These are phyloP conservation scores for Argyresthia albistria DNA, from an alignment of 2,888 invertebrate genomes.

Conservation along the genomic window DNA sequence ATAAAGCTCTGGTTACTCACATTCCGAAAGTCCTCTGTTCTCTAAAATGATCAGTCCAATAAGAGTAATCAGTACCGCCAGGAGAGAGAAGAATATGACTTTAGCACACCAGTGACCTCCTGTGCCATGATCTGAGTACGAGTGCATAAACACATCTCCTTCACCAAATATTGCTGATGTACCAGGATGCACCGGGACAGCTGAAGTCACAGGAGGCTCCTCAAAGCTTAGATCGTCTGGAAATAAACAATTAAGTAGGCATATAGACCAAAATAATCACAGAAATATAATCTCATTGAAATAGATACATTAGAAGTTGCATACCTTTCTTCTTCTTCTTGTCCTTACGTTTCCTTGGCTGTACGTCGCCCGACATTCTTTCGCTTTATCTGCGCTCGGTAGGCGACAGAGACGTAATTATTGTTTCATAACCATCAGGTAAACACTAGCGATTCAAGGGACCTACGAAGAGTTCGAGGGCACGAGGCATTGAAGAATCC, in stretches of 20 bases:
- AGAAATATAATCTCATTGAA: no score
- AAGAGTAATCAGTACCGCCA: slow-evolving; percentile 79
- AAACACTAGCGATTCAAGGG: slow-evolving; percentile 50
- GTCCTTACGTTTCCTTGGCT: slow-evolving; percentile 89
- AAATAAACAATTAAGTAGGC: background rate
- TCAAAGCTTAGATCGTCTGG: background rate
- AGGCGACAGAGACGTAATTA: slow-evolving; percentile 52
- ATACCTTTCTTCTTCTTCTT: slow-evolving; percentile 87
- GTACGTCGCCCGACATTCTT: slow-evolving; percentile 89
- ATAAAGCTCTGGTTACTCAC: slow-evolving; percentile 65
- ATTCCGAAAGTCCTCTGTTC: slow-evolving; percentile 83
- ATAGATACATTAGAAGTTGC: no score
- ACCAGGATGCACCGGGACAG: slow-evolving; percentile 26
- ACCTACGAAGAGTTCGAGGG: slow-evolving; percentile 25
- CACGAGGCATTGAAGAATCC: slow-evolving; percentile 32
- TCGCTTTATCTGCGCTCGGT: slow-evolving; percentile 45
- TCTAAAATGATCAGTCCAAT: slow-evolving; percentile 85
- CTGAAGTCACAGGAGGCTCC: background rate
- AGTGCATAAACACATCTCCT: slow-evolving; percentile 84
- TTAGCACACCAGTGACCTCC: slow-evolving; percentile 90
- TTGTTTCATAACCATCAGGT: slow-evolving; percentile 66
- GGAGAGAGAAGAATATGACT: slow-evolving; percentile 83
- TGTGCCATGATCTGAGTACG: slow-evolving; percentile 82
- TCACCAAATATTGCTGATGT: slow-evolving; percentile 61
- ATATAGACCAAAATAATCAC: no score